Percentiles rank a stretch among this genome's conserved stretches.
Evolutionary conservation across 2,888 invertebrate species (phyloP).

Genomic region (Agrypnus murinus): DNA sequence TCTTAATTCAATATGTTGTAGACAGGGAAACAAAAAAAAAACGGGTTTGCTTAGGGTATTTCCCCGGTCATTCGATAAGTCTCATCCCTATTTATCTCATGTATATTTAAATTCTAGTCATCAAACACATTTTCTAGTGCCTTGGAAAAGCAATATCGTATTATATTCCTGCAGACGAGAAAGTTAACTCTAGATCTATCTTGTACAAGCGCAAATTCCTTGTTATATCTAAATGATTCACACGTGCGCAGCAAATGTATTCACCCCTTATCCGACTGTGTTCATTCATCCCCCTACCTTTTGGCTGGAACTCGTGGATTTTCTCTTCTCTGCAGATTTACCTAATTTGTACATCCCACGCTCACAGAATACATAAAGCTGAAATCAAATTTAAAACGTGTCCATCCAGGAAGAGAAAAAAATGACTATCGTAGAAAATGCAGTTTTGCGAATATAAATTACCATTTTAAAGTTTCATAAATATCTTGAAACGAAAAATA

Average conservation of each 20-base stretch:
- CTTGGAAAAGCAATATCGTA: too few relatives aligned
- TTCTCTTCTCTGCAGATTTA: constrained; percentile 3
- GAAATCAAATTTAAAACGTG: background rate
- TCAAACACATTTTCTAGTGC: too few relatives aligned
- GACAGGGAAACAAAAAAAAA: too few relatives aligned
- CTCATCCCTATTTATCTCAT: too few relatives aligned
- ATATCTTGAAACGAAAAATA: constrained; percentile 12
- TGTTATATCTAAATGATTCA: constrained; percentile 25
- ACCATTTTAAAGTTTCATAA: too few relatives aligned
- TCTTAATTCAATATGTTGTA: too few relatives aligned
- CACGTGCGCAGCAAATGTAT: constrained; percentile 24
- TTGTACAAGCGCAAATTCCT: constrained; percentile 4
- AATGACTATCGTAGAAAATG: background rate
- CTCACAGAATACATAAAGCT: background rate
- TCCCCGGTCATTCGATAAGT: too few relatives aligned
- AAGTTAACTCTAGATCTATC: too few relatives aligned
- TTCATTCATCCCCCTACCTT: constrained; percentile 3
- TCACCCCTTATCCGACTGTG: background rate
- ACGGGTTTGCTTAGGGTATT: too few relatives aligned
- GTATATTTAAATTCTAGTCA: too few relatives aligned
- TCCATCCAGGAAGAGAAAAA: background rate
- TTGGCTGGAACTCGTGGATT: background rate
- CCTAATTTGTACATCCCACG: constrained; percentile 13
- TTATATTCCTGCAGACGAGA: too few relatives aligned
- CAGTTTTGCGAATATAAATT: background rate